Conservation (phyloP, 2,797 vertebrate genomes). For the Phaenicophaeus curvirostris region DNA sequence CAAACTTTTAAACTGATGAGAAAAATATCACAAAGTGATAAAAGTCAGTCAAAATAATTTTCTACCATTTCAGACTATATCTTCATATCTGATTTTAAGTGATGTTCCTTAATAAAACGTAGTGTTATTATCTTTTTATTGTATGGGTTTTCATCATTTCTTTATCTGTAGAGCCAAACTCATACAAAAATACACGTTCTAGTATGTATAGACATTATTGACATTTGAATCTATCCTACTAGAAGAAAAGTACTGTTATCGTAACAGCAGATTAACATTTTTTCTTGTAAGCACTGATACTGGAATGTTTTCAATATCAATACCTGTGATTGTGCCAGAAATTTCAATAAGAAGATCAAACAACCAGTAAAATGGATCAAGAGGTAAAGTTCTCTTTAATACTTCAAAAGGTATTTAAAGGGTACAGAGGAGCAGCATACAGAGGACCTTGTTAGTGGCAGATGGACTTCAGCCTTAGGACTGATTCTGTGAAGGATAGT, state of each 20-base stretch:
- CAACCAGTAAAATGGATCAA: neutral
- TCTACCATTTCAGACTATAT: neutral
- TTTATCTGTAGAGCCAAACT: neutral
- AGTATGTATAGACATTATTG: neutral
- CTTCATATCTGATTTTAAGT: neutral
- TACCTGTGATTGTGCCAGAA: neutral
- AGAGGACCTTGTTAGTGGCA: neutral
- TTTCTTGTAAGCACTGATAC: neutral
- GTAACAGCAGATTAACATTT: neutral
- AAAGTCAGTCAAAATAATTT: neutral
- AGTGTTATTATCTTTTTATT: neutral
- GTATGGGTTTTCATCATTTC: neutral
- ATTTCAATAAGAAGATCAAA: neutral
- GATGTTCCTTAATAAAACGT: neutral
- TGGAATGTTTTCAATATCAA: neutral
- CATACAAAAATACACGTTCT: neutral
- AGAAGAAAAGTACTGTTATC: neutral
- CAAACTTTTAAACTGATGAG: neutral
- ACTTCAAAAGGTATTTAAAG: neutral
- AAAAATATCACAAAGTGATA: neutral
- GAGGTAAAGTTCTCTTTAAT: neutral
- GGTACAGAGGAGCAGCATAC: neutral
- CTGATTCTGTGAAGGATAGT: neutral
- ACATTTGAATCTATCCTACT: neutral
- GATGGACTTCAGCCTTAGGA: neutral